Evolutionary conservation across 2,797 vertebrate species (phyloP), one percentile per base, ranked within the genome.

Genomic region (Pipistrellus kuhlii): DNA sequence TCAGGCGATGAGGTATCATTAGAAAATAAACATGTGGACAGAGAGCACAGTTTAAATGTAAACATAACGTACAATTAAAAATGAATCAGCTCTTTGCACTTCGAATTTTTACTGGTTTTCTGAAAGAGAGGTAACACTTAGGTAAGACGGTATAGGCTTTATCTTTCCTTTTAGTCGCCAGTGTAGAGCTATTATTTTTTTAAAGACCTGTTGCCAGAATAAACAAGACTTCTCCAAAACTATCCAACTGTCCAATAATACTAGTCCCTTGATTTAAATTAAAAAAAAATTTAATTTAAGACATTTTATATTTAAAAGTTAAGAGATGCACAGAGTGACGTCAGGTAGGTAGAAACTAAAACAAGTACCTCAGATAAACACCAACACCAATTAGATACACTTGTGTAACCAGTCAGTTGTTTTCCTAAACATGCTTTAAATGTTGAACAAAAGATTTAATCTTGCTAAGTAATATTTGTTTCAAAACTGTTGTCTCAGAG

Each of bases 401-500:
- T 92, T n/a, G 81, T 77, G 73, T 64, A 77, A 72, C n/a, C 8
- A 66, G 10, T 44, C n/a, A 35, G 59, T 23, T 83, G 15, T 73
- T 94, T 94, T 71, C 69, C 59, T 77, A 93, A 82, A 76, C 35
- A 91, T 41, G 62, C n/a, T 85, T 81, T 94, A 81, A 88, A 94
- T 68, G 90, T 18, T n/a, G 25, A 96, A 85, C 41, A 72, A 94
- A 94, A 91, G 30, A 73, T 85, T 93, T 85, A 77, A 95, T 82
- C 73, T 85, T 93, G 69, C 59, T 94, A 90, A 69, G 48, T 75
- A 93, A 72, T 62, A 85, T 32, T 93, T 90, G 53, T 94, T 93
- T 96, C 78, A 92, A 89, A 96, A 86, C 82, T 69, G 51, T 93
- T 93, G 88, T 94, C 75, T 94, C 93, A 41, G 25, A 92, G 62